Base-by-base conservation (phyloP, 2,113 vertebrate genomes). In the Oreochromis spilurus region DNA sequence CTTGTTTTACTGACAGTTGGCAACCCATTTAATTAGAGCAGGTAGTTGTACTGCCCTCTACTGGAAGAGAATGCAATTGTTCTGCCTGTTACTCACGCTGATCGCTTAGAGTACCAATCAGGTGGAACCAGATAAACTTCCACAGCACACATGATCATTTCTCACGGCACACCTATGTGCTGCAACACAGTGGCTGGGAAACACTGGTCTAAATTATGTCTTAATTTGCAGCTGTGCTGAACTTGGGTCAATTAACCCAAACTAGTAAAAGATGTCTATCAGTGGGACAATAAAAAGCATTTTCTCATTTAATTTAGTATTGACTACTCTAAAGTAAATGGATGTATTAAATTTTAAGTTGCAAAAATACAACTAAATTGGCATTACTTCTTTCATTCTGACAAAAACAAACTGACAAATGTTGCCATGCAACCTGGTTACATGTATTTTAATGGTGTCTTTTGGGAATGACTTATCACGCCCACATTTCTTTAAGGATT, bases 401-500 rank as follows among this genome's bases (percentile, higher is more conserved):
- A 77, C 14, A 75, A 19, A 75, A 7, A 75, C 40, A 7, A 75
- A 75, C 43, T 48, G 43, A 77, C 26, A 52, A 50, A 77, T 50
- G 9, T 52, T 50, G 17, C 1, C 45, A 13, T 52, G 7, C 45
- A 52, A 6, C 17, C 2, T 7, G 26, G 24, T 77, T 13, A n/a
- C 26, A 52, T 31, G 43, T 50, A n/a, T 52, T 77, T 77, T 77
- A 77, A 77, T 77, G 10, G 72, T 13, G 72, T 77, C 45, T 0
- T 77, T 52, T 52, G 70, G 70, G 70, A 77, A 77, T 31, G 3
- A 19, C 16, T 31, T 50, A 50, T 31, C 24, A 75, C 2, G 6
- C 70, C 67, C 14, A 26, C 40, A 75, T 48, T 29, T 75, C 67
- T 75, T 75, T 19, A 75, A 29, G 43, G 16, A 75, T 7, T 75